Evolutionary conservation across 2,797 vertebrate genomes (phyloP).

Genomic region (Heterohyrax brucei): DNA sequence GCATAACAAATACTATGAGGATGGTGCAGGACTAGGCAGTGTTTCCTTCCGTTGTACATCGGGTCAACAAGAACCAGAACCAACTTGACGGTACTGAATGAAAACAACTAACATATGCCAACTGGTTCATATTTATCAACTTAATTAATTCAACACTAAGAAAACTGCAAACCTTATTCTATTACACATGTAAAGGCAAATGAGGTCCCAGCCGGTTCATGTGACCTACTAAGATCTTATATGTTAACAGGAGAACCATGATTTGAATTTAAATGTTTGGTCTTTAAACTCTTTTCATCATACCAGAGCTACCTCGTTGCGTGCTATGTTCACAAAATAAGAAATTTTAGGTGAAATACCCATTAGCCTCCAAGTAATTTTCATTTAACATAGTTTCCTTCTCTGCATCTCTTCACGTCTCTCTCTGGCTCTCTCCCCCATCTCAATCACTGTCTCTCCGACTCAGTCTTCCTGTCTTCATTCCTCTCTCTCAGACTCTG

Average conservation of each 20-base stretch:
- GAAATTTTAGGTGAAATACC: background rate
- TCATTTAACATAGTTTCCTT: background rate
- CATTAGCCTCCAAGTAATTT: background rate
- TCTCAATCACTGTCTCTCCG: background rate
- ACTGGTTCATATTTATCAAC: background rate
- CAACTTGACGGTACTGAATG: background rate
- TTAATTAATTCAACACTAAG: background rate
- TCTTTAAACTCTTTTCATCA: background rate
- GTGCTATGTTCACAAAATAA: background rate
- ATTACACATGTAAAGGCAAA: background rate
- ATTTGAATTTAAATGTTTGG: background rate
- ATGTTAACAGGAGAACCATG: background rate
- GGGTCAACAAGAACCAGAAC: background rate
- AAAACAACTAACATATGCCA: background rate
- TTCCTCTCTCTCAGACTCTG: background rate
- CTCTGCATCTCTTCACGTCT: too few relatives aligned
- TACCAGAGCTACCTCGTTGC: background rate
- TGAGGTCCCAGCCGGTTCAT: background rate
- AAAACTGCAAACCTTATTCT: background rate
- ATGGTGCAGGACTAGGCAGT: background rate
- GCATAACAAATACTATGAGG: too few relatives aligned
- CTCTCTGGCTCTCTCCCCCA: background rate
- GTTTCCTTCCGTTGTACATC: background rate
- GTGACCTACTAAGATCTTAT: background rate
- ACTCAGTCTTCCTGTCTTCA: background rate